These are phyloP conservation scores for Microcebus tavaratra DNA, from an alignment of 2,113 vertebrate genomes.

Conservation along the genomic window DNA sequence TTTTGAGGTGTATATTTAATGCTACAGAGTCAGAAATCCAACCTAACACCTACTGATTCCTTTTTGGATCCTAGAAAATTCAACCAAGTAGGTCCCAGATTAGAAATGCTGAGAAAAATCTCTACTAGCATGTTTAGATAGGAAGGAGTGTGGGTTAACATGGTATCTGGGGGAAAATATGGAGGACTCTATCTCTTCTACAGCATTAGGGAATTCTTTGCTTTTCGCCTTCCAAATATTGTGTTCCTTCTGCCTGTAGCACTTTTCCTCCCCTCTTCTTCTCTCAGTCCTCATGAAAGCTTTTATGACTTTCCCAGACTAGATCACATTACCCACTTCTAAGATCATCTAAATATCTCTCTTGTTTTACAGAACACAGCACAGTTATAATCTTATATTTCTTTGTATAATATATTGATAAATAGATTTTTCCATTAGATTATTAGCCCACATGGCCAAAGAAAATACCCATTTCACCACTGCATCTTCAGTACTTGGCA, in stretches of 20 bases:
- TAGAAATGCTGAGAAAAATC: neutral
- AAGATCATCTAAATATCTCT: neutral
- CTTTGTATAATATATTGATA: neutral
- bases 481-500: neutral
- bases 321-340: neutral
- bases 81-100: neutral
- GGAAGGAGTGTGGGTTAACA: fast-evolving
- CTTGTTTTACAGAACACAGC: neutral
- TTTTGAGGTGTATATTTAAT: neutral
- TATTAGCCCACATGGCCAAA: neutral
- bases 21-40: neutral
- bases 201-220: neutral
- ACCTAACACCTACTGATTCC: neutral
- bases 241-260: neutral
- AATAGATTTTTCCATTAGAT: neutral
- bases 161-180: neutral
- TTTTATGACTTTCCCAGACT: neutral
- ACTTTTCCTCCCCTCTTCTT: neutral
- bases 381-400: neutral
- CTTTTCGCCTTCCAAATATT: neutral
- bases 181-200: neutral
- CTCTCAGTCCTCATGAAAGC: neutral
- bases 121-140: neutral
- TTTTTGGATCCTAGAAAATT: neutral
- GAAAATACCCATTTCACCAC: neutral